These are phyloP conservation scores for Trichogramma pretiosum DNA, from an alignment of 1,140 invertebrate genomes.

Conservation along the genomic window DNA sequence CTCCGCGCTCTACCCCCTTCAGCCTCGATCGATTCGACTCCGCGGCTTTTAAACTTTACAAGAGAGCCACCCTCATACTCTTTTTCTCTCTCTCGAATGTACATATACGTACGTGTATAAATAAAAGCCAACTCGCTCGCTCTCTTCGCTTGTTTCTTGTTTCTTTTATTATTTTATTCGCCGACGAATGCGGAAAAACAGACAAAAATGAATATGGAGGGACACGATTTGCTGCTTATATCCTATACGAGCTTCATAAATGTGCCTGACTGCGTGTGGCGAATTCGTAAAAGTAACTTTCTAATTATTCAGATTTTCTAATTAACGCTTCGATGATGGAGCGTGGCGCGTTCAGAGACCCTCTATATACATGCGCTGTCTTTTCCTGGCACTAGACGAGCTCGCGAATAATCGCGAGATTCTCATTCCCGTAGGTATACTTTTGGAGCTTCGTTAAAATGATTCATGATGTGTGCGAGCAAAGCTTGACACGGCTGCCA, in stretches of 20 bases:
- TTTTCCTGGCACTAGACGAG: slow-evolving; percentile 12
- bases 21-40: slow-evolving; percentile 33
- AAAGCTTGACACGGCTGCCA: too few species aligned
- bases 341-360: slow-evolving; percentile 23
- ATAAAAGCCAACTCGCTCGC: too few species aligned
- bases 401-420: background rate
- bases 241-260: too few species aligned
- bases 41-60: slow-evolving; percentile 18
- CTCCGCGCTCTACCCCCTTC: too few species aligned
- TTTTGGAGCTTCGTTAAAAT: slow-evolving; percentile 16
- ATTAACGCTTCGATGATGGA: slow-evolving; percentile 43
- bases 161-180: background rate
- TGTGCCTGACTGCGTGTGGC: background rate
- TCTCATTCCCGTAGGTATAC: background rate
- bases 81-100: background rate
- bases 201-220: too few species aligned
- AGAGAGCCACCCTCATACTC: slow-evolving; percentile 2
- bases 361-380: slow-evolving; percentile 28
- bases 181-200: slow-evolving; percentile 4
- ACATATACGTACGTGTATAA: background rate
- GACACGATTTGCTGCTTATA: background rate
- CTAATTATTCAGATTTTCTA: slow-evolving; percentile 47
- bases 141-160: too few species aligned
- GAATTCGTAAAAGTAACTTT: slow-evolving; percentile 37
- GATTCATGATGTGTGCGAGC: too few species aligned